A percentile compares a stretch with the other conserved stretches of the same genome.
phyloP scores from a whole-genome alignment of 2,113 vertebrate genomes.

The Catharus fuscescens region DNA sequence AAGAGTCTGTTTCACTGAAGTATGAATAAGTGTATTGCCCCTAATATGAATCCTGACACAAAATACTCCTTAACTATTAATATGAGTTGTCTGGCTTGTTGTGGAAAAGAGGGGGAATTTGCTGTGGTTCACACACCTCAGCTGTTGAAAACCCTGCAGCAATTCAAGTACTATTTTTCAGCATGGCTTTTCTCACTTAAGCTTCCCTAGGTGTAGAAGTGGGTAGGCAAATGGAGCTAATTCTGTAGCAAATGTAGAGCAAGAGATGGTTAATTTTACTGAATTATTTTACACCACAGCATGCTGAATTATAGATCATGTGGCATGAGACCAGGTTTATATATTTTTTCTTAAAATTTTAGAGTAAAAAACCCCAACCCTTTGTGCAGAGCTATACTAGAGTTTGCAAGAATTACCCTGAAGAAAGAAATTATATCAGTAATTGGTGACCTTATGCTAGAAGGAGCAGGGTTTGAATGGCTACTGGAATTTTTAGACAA shows the following conservation, averaged over 20 bases:
- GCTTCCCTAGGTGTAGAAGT: background rate
- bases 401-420: background rate
- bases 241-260: background rate
- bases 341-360: background rate
- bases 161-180: conserved; percentile 19
- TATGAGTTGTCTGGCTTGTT: background rate
- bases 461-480: background rate
- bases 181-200: background rate
- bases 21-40: background rate
- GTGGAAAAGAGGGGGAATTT: conserved; percentile 8
- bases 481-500: background rate
- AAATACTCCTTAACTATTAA: background rate
- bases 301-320: background rate
- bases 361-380: background rate
- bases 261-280: background rate
- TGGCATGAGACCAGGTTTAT: background rate
- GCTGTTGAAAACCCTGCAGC: background rate
- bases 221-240: conserved; percentile 16
- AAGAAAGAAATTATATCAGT: background rate
- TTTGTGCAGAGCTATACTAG: background rate
- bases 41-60: background rate
- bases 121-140: conserved; percentile 1
- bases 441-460: background rate
- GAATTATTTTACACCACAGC: background rate
- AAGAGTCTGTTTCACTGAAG: background rate